A percentile compares a stretch with the other conserved stretches of the same genome.
Conservation (phyloP, 2,888 invertebrate genomes). For the Galerucella pusilla region DNA sequence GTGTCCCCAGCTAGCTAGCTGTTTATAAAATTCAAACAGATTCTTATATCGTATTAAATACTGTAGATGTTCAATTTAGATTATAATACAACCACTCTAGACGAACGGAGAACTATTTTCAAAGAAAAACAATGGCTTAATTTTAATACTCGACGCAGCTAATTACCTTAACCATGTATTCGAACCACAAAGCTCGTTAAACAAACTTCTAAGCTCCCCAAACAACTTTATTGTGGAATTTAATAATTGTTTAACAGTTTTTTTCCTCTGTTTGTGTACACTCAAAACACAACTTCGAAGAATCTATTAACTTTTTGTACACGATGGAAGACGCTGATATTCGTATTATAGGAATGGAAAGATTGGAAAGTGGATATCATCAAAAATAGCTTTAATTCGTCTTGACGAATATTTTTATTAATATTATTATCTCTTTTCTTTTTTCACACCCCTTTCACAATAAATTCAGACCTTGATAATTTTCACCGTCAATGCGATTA, state of each 20-base stretch:
- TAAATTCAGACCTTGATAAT: too few relatives aligned
- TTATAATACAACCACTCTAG: not conserved
- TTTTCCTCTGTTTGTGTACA: not conserved
- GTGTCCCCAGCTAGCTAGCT: too few relatives aligned
- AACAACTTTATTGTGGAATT: conserved; percentile 7
- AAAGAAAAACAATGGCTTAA: not conserved
- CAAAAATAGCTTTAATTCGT: too few relatives aligned
- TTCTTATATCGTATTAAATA: not conserved
- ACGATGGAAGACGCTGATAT: not conserved
- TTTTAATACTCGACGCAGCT: not conserved
- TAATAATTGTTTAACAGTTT: conserved; percentile 5
- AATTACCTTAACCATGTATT: not conserved
- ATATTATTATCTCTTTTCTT: too few relatives aligned
- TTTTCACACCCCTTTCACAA: too few relatives aligned
- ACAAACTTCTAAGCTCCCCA: not conserved
- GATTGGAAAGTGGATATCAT: too few relatives aligned
- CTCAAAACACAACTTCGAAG: not conserved
- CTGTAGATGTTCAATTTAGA: not conserved
- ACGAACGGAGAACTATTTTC: not conserved
- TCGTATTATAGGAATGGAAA: too few relatives aligned
- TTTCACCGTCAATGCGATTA: too few relatives aligned
- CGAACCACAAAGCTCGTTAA: conserved; percentile 5
- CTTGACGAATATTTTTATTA: too few relatives aligned
- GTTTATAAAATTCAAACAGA: too few relatives aligned
- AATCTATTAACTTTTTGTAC: not conserved